Evolutionary conservation across 2,888 invertebrate species (phyloP).

Genomic region (Balanococcus diminutus): DNA sequence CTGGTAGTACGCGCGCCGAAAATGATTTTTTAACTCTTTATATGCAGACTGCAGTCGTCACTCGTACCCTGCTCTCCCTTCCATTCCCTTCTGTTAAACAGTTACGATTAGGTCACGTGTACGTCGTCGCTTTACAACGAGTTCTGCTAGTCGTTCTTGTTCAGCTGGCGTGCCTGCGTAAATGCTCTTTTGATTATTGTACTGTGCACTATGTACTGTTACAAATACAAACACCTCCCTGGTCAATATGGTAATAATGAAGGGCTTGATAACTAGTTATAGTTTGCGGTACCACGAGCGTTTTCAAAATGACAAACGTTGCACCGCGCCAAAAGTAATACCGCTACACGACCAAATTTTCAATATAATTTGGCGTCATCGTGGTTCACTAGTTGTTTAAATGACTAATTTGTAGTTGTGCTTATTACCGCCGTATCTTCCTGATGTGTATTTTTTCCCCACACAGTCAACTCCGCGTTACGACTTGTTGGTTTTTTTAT

Average conservation of each 20-base stretch:
- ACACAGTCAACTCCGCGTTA: not conserved
- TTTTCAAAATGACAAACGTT: constrained; percentile 1
- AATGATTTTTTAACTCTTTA: constrained; percentile 22
- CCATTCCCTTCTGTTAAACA: not conserved
- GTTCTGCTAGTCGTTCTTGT: constrained; percentile 10
- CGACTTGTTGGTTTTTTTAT: not conserved
- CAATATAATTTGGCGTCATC: constrained; percentile 7
- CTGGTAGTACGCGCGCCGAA: not conserved
- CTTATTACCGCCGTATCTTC: not conserved
- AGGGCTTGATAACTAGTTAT: constrained; percentile 27
- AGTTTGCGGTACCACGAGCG: not conserved
- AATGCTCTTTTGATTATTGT: constrained; percentile 19
- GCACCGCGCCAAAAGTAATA: not conserved
- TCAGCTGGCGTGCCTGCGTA: constrained; percentile 23
- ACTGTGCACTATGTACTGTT: not conserved
- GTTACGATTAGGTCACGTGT: constrained; percentile 30
- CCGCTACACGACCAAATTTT: constrained; percentile 16
- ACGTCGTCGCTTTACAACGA: constrained; percentile 1
- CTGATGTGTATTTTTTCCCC: not conserved
- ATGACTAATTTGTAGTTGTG: not conserved
- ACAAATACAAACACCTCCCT: not conserved
- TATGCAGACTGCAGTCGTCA: not conserved
- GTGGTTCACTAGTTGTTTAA: not conserved
- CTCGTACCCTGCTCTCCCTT: not conserved
- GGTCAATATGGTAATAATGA: constrained; percentile 31